Evolutionary conservation across 2,797 vertebrate species (phyloP), one percentile per base, ranked within the genome.

Genomic region (Acanthurus lineatus): DNA sequence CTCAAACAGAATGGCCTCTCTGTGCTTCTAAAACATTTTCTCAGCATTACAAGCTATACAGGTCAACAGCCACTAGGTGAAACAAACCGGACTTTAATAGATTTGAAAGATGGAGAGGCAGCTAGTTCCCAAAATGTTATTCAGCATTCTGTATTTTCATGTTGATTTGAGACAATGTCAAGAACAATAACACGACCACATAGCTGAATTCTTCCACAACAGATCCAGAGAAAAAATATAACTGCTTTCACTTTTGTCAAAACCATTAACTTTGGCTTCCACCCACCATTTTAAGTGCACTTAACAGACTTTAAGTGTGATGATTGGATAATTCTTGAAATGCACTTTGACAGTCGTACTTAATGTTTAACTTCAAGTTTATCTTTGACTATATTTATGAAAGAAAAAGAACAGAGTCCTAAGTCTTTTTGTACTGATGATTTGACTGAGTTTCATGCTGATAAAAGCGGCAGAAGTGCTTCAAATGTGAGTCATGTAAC

Each of bases 1-100:
- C 79, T 69, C 64, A 15, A 11, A 81, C 86, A 38, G 64, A 20
- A 17, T 62, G 69, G 83, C 73, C 86, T 67, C 58, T 15, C 25
- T 11, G 19, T n/a, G 60, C 51, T 51, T 70, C 68, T 59, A 60
- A 52, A 52, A 48, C 5, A 20, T 20, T 63, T 54, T 42, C 38
- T 20, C 32, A 60, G 59, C 62, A 17, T 73, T 70, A 22, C 15
- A 68, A 42, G 38, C 53, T 19, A 8, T 6, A 2, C 9, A 44
- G 51, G 57, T 16, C 9, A 6, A 12, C n/a, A 0, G 38, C 6
- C 19, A 3, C 25, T 1, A 0, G 9, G 11, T 38, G 51, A 44
- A 17, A 53, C 57, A 68, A 56, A n/a, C 25, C 2, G 59, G 9
- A 5, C 20, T 42, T 19, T 4, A 15, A 6, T n/a, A 42, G 58